Evolutionary conservation across 2,797 vertebrate species (phyloP).

Genomic region (Hyperoplus lanceolatus): DNA sequence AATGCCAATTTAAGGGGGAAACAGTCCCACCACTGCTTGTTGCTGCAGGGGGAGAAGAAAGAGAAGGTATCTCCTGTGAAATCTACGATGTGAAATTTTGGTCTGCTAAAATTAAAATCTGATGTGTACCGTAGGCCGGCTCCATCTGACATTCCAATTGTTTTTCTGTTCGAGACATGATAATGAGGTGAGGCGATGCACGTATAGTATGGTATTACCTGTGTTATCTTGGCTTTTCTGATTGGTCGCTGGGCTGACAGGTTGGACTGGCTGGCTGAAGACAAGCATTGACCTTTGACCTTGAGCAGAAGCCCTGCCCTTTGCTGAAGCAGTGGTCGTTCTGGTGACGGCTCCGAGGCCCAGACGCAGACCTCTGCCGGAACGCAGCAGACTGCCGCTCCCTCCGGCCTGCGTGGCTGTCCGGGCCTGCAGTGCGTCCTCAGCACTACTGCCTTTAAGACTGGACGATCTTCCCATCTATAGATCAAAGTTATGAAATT

Average conservation of each 20-base stretch:
- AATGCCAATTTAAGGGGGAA: slow-evolving; percentile 54
- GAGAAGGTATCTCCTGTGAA: slow-evolving; percentile 25
- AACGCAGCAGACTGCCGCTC: slow-evolving; percentile 89
- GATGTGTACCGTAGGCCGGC: slow-evolving; percentile 25
- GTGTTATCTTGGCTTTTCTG: slow-evolving; percentile 85
- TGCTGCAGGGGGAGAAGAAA: slow-evolving; percentile 38
- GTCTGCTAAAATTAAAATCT: slow-evolving; percentile 46
- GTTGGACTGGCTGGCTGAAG: slow-evolving; percentile 87
- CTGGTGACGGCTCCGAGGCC: slow-evolving; percentile 83
- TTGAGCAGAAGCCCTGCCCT: slow-evolving; percentile 88
- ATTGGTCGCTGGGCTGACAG: slow-evolving; percentile 81
- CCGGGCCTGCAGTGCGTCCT: slow-evolving; percentile 76
- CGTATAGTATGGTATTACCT: slow-evolving; percentile 80
- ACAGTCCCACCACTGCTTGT: slow-evolving; percentile 46
- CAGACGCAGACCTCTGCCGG: slow-evolving; percentile 88
- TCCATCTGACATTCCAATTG: slow-evolving; percentile 5
- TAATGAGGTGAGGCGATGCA: slow-evolving; percentile 5
- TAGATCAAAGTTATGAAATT: slow-evolving; percentile 23
- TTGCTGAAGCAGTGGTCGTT: slow-evolving; percentile 64
- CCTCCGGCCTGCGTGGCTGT: slow-evolving; percentile 83
- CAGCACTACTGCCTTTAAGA: slow-evolving; percentile 70
- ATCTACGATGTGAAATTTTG: slow-evolving; percentile 40
- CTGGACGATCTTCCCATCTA: slow-evolving; percentile 70
- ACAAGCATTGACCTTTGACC: slow-evolving; percentile 86
- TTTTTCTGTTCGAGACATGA: not conserved